Conservation (phyloP, 2,113 vertebrate genomes). For the Pterocles gutturalis region DNA sequence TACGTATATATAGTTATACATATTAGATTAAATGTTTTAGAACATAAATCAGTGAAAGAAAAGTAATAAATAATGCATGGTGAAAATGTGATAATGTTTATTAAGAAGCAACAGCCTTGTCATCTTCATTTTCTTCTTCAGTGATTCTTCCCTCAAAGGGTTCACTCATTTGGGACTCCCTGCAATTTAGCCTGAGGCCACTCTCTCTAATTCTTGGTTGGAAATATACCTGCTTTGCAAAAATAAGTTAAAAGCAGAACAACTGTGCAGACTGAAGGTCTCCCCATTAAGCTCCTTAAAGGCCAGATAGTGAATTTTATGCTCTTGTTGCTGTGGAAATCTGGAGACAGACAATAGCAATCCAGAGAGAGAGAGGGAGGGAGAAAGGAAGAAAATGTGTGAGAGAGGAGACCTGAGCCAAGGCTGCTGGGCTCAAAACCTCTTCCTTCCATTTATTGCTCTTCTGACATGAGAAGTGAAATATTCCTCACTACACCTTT, state of each 20-base stretch:
- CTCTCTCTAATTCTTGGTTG: slow-evolving; percentile 77
- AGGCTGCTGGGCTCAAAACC: background rate
- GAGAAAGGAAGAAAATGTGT: background rate
- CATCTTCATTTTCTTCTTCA: slow-evolving; percentile 85
- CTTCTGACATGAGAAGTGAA: background rate
- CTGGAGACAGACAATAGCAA: background rate
- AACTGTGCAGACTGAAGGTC: slow-evolving; percentile 60
- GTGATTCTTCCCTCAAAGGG: slow-evolving; percentile 79
- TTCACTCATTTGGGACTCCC: slow-evolving; percentile 80
- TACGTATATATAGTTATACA: slow-evolving; percentile 58
- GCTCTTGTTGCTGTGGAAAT: slow-evolving; percentile 17
- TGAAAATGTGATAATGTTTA: slow-evolving; percentile 85
- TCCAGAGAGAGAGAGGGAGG: background rate
- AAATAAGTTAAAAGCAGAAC: slow-evolving; percentile 79
- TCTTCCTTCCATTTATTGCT: background rate
- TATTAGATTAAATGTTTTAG: slow-evolving; percentile 79
- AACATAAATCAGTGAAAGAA: slow-evolving; percentile 80
- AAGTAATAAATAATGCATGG: slow-evolving; percentile 83
- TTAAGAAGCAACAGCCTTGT: slow-evolving; percentile 86
- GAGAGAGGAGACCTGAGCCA: background rate
- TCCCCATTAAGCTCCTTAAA: slow-evolving; percentile 64
- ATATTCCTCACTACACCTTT: background rate
- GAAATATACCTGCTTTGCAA: slow-evolving; percentile 81
- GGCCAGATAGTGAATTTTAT: slow-evolving; percentile 33
- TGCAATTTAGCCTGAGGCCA: slow-evolving; percentile 80